phyloP scores from a whole-genome alignment of 1,140 invertebrate genomes.

The Stegodyphus mimosarum region DNA sequence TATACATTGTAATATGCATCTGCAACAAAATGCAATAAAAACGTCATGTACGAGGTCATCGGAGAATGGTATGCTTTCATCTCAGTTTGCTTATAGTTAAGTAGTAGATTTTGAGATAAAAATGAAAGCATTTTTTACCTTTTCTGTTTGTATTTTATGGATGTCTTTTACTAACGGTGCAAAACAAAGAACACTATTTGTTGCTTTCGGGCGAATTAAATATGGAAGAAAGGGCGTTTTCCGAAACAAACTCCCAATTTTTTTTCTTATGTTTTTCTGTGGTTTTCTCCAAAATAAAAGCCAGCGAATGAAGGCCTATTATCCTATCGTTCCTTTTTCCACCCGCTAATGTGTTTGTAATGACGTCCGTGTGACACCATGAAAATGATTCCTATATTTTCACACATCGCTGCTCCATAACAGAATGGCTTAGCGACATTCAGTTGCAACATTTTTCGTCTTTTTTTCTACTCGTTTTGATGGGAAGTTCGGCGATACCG shows the following conservation, averaged over 20 bases:
- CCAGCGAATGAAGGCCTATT: background rate
- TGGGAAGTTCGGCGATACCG: too few relatives aligned
- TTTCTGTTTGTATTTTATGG: too few relatives aligned
- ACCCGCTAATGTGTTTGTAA: constrained; percentile 53
- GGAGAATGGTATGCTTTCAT: too few relatives aligned
- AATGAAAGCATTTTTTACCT: too few relatives aligned
- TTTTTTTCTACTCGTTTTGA: background rate
- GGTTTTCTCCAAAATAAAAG: too few relatives aligned
- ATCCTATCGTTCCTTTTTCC: constrained; percentile 13
- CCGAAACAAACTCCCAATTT: constrained; percentile 31
- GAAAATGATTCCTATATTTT: constrained; percentile 22
- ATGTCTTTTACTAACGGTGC: too few relatives aligned
- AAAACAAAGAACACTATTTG: too few relatives aligned
- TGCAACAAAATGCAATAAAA: too few relatives aligned
- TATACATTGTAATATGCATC: too few relatives aligned
- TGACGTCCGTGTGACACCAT: constrained; percentile 25
- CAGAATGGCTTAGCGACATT: background rate
- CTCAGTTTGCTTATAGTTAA: too few relatives aligned
- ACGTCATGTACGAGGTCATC: too few relatives aligned
- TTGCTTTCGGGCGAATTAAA: background rate
- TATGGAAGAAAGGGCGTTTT: constrained; percentile 40
- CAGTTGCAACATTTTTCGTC: background rate
- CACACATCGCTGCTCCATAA: background rate
- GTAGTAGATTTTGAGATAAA: too few relatives aligned
- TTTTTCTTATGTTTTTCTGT: constrained; percentile 4